These are phyloP conservation scores for Uria lomvia DNA, from an alignment of 2,113 vertebrate species.

Conservation along the genomic window DNA sequence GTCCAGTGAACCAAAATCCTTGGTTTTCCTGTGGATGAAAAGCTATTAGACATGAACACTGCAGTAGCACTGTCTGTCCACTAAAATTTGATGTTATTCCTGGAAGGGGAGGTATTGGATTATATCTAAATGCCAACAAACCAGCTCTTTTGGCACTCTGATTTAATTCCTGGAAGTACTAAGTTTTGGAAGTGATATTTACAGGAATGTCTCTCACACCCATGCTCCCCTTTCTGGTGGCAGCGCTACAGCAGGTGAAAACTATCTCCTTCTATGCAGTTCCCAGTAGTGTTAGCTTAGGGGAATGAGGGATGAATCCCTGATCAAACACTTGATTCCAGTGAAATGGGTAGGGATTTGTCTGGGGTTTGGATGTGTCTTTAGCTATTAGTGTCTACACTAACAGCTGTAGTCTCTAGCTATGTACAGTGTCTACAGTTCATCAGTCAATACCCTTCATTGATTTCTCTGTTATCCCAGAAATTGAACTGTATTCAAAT, in stretches of 20 bases:
- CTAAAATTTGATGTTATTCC: not conserved
- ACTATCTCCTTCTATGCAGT: not conserved
- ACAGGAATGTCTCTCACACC: not conserved
- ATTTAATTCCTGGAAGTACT: not conserved
- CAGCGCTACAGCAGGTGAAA: not conserved
- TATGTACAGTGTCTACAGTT: not conserved
- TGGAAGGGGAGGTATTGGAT: not conserved
- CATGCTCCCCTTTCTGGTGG: not conserved
- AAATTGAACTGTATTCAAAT: not conserved
- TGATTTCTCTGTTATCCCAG: not conserved
- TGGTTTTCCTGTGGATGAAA: not conserved
- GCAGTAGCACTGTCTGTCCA: not conserved
- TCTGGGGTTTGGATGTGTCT: not conserved
- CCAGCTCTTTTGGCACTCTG: not conserved
- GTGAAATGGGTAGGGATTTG: not conserved
- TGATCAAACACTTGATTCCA: not conserved
- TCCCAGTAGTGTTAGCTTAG: not conserved
- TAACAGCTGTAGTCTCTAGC: not conserved
- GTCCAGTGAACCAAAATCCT: not conserved
- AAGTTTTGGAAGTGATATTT: not conserved
- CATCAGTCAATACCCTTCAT: not conserved
- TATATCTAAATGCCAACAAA: not conserved
- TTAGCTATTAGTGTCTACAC: not conserved
- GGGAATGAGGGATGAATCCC: not conserved
- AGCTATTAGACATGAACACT: not conserved